Conservation (phyloP, 2,888 invertebrate species). For the Branchellion lobata region DNA sequence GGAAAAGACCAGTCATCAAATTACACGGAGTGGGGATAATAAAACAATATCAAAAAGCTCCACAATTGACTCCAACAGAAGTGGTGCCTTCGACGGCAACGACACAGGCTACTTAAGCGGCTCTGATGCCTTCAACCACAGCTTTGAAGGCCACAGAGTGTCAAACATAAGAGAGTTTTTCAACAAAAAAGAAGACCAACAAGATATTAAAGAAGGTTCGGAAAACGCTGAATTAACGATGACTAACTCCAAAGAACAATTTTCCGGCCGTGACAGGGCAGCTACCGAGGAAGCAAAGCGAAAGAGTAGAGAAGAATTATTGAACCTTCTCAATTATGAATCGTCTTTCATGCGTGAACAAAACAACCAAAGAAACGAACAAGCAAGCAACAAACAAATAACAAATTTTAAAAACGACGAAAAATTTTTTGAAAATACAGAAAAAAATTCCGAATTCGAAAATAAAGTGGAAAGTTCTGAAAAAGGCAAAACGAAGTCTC, state of each 20-base stretch:
- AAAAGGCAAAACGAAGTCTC: neutral
- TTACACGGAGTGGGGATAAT: neutral
- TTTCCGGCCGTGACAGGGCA: too few relatives aligned
- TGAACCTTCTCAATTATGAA: neutral
- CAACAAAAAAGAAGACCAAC: neutral
- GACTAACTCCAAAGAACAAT: neutral
- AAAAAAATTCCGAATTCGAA: too few relatives aligned
- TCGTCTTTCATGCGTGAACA: neutral
- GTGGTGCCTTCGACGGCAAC: neutral
- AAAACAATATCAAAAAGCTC: too few relatives aligned
- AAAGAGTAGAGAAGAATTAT: neutral
- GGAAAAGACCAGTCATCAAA: neutral
- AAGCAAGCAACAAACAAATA: neutral
- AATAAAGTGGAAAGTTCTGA: too few relatives aligned
- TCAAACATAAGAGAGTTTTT: neutral
- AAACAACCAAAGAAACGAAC: neutral
- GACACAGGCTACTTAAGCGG: conserved; percentile 7
- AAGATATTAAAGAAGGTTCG: neutral
- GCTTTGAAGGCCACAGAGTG: neutral
- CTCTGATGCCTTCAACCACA: neutral
- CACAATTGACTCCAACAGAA: neutral
- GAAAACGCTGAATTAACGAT: too few relatives aligned
- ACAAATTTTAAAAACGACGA: too few relatives aligned
- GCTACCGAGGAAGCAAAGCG: neutral
- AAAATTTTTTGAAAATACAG: too few relatives aligned